Base-by-base conservation (phyloP, 2,113 vertebrate species). In the Clarias magur region DNA sequence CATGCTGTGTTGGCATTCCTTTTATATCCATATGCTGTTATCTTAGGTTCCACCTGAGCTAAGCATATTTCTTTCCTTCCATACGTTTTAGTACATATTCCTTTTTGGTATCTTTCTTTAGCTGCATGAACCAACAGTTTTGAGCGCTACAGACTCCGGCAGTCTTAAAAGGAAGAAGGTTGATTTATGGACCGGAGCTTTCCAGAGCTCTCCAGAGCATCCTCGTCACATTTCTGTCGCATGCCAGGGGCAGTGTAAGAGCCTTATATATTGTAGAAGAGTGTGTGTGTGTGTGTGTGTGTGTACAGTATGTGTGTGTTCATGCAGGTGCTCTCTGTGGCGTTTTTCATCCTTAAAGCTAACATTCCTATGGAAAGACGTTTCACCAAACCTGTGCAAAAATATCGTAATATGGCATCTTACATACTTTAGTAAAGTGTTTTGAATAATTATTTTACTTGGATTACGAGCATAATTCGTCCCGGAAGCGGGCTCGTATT, bases 181-280 rank as follows among this genome's bases (percentile, higher is more conserved):
- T 76, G 84, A 78, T 78, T 85, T 65, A 65, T 63, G 73, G 73
- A 63, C 25, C 42, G 27, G 73, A 62, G 48, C 59, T 63, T 27
- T n/a, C 25, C 73, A 34, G 0, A 73, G 59, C 38, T 62, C 72
- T 63, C 73, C 42, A 30, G 59, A 63, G 56, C 27, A 60, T 72
- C 42, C 59, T 78, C 30, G 72, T 60, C 19, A 76, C 38, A 56
- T 15, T 85, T 63, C n/a, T 62, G 38, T 79, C n/a, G 21, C 59
- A 85, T 27, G 59, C 72, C 62, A 53, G n/a, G 30, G 54, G 73
- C 23, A 27, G 54, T 75, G 65, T 16, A 84, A 75, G 62, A 84
- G 54, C 57, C 38, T 76, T 16, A 73, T 19, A n/a, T n/a, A n/a
- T 13, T 63, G 34, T 76, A n/a, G 17, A 7, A 13, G 15, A 0